phyloP scores from a whole-genome alignment of 1,140 invertebrate species.

The Pseudomyrmex concolor region DNA sequence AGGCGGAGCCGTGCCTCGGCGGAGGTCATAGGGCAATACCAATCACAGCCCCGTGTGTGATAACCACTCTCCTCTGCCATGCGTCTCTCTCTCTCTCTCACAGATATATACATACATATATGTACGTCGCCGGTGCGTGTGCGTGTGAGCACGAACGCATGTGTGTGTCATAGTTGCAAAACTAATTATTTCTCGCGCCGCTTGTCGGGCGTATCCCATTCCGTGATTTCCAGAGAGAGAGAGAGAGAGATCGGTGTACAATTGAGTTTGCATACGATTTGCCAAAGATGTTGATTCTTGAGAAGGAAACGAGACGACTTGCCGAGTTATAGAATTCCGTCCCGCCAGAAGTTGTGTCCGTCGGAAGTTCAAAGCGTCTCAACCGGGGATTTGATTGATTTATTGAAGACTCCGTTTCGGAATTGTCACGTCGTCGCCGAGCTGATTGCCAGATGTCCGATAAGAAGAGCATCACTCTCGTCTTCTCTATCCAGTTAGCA shows the following conservation, averaged over 20 bases:
- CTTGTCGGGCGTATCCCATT: conserved; percentile 35
- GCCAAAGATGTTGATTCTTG: conserved; percentile 9
- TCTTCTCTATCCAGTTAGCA: conserved; percentile 27
- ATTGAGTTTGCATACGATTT: conserved; percentile 37
- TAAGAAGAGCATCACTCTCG: conserved; percentile 2
- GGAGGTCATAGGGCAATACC: conserved; percentile 79
- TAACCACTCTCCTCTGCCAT: conserved; percentile 73
- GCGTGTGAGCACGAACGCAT: background rate
- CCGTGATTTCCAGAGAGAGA: conserved; percentile 23
- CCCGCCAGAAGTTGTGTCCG: background rate
- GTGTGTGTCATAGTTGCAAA: conserved; percentile 50
- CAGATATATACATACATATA: conserved; percentile 39
- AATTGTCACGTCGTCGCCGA: conserved; percentile 5
- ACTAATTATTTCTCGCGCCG: conserved; percentile 50
- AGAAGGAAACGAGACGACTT: conserved; percentile 8
- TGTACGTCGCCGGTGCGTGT: conserved; percentile 23
- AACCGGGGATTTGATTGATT: conserved; percentile 25
- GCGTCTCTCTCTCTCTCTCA: conserved; percentile 50
- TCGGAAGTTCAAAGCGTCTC: conserved; percentile 23
- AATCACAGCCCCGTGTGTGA: conserved; percentile 75
- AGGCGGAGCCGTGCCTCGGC: conserved; percentile 76
- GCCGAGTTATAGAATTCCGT: background rate
- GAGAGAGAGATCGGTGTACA: background rate
- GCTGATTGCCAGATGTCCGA: conserved; percentile 14
- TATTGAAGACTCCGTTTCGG: background rate